These are phyloP conservation scores for Antennarius maculatus DNA, from an alignment of 2,797 vertebrate genomes.

Conservation along the genomic window DNA sequence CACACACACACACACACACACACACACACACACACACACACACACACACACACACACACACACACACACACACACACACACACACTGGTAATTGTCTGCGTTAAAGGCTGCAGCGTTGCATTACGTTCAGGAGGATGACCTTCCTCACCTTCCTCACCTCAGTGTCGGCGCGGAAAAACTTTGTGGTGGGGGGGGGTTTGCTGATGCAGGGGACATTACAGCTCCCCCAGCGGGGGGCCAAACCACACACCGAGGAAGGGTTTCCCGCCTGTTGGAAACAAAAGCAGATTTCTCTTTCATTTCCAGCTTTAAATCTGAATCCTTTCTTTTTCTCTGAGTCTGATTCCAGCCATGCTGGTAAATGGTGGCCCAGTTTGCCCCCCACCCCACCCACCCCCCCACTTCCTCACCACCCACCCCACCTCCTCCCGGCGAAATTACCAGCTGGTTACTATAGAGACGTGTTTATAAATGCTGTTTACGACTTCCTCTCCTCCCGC, in stretches of 20 bases:
- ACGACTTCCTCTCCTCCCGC: conserved; percentile 73
- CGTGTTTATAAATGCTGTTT: conserved; percentile 83
- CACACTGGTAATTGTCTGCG: conserved; percentile 19
- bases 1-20: conserved; percentile 33
- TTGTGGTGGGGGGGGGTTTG: too few relatives aligned
- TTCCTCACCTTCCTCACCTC: too few relatives aligned
- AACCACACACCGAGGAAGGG: conserved; percentile 66
- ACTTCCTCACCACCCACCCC: conserved; percentile 17
- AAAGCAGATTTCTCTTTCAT: conserved; percentile 16
- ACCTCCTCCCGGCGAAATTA: conserved; percentile 75
- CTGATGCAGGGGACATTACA: conserved; percentile 46
- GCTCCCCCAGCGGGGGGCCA: conserved; percentile 52
- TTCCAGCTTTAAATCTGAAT: conserved; percentile 26
- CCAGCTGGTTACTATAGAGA: conserved; percentile 84
- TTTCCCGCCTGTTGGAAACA: conserved; percentile 50
- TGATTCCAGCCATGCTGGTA: conserved; percentile 64
- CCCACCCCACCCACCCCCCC: conserved; percentile 14
- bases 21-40: conserved; percentile 30
- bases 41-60: conserved; percentile 29
- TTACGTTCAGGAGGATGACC: too few relatives aligned
- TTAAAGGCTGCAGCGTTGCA: not conserved
- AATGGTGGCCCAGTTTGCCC: conserved; percentile 73
- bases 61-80: conserved; percentile 29
- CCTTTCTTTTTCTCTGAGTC: conserved; percentile 5
- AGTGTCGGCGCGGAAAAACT: too few relatives aligned